Evolutionary conservation across 2,888 invertebrate genomes (phyloP), one percentile per base, ranked within the genome.

Genomic region (Nomada fabriciana): DNA sequence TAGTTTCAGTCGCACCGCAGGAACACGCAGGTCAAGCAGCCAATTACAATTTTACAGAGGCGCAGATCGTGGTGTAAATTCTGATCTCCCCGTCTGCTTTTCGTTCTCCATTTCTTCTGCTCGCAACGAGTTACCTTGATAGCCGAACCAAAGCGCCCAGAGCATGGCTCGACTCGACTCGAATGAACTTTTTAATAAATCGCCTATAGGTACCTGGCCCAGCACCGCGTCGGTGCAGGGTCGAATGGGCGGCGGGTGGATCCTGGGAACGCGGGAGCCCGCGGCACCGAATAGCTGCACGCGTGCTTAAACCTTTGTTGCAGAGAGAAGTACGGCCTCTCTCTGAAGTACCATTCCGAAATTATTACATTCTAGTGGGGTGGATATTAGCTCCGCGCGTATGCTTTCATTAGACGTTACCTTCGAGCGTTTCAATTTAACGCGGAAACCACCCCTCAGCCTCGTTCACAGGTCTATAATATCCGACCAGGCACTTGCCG

Each of bases 361-460:
- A 93, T 93, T 93, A 93, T 92, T 92, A 93, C 93, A 91, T 93
- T 93, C 93, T 92, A 91, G 92, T 90, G 89, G 90, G 89, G 90
- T 89, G 86, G 89, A 90, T 91, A 92, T 92, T 92, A 91, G 91
- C 90, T 88, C 84, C 85, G 89, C 90, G 90, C 91, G 90, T 92
- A 90, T 92, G 92, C 93, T 93, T 93, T 93, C 93, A 93, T 93
- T 93, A 93, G 93, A 92, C 91, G 91, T 92, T 93, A 92, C 92
- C 93, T 91, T 92, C 92, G 92, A 92, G 91, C 92, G 91, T 92
- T 92, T 93, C 92, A 92, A 93, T 93, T 93, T 92, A 92, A 90
- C 92, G 89, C 89, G 86, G 80, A 91, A 92, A 91, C 92, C 91
- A 90, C 90, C 91, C 92, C 91, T 90, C 91, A 85, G 90, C 91